A percentile compares a stretch with the other conserved stretches of the same genome.
phyloP scores from a whole-genome alignment of 1,140 invertebrate genomes.

The Drosophila virilis region DNA sequence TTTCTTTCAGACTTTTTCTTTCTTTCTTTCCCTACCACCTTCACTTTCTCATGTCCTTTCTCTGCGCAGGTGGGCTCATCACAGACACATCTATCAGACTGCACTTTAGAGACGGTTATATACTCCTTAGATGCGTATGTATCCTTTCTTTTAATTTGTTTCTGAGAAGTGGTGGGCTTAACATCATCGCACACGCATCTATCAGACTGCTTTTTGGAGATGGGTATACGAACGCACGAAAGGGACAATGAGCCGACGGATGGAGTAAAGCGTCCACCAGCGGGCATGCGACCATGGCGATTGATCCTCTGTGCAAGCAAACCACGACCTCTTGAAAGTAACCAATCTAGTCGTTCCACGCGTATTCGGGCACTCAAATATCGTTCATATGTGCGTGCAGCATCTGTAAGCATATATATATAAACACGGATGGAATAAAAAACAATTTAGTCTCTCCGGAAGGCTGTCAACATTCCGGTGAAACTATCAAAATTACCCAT shows the following conservation, averaged over 20 bases:
- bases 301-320: background rate
- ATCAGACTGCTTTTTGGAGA: too few relatives aligned
- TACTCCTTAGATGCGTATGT: background rate
- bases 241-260: background rate
- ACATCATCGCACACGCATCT: background rate
- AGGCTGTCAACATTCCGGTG: background rate
- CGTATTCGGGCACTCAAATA: slow-evolving; percentile 21
- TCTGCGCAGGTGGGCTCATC: too few relatives aligned
- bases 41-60: background rate
- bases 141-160: background rate
- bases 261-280: background rate
- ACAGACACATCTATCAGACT: too few relatives aligned
- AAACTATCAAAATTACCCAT: slow-evolving; percentile 30
- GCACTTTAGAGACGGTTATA: too few relatives aligned
- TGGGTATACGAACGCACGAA: background rate
- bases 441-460: background rate
- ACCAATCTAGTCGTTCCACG: background rate
- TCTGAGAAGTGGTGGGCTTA: background rate
- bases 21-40: background rate
- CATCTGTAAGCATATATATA: slow-evolving; percentile 10
- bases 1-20: background rate
- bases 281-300: background rate
- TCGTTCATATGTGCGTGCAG: slow-evolving; percentile 5
- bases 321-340: background rate
- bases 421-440: background rate